Base-by-base conservation (phyloP, 2,797 vertebrate genomes). In the Macropus fuliginosus region DNA sequence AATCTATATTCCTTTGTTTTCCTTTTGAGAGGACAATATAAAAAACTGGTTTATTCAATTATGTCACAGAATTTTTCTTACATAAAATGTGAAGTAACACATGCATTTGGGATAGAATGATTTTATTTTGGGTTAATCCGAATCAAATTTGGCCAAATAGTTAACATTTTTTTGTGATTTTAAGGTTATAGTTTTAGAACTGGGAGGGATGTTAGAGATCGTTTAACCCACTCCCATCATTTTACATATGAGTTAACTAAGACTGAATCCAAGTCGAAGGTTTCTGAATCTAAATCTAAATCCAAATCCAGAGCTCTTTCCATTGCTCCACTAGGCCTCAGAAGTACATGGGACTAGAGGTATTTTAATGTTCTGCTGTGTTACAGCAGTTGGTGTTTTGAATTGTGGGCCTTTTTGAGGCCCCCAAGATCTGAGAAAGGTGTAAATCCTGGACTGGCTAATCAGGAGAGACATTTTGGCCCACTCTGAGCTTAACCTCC, bases 11-110 rank as follows among this genome's bases (percentile, higher is more conserved):
- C 74, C 95, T 92, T 90, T 55, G 5, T 55, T 91, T 95, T 50
- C 16, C 27, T 94, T 92, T 95, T 94, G 50, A 93, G 90, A 93
- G 54, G 90, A 89, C 16, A 62, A 12, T 56, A 94, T 93, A 92
- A 90, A 96, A 92, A 94, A 57, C 29, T 62, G 10, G 0, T 90
- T 94, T 95, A 93, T 31, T 55, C 34, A 91, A 46, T 29, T 87
- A 52, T 91, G 92, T 94, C 66, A 97, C 6, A 3, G 74, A 66
- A 91, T 57, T 50, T 57, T 91, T 96, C 50, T 96, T n/a, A 92
- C 21, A 24, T 81, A 81, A 81, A 66, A 81, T 81, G 9, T 46
- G 21, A 24, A 27, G 46, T 27, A 81, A 46, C 9, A 81, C 18
- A 46, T 10, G 8, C 0, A 21, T 81, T 81, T 81, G 40, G n/a